Evolutionary conservation across 2,113 vertebrate species (phyloP).

Genomic region (Tinamus guttatus): DNA sequence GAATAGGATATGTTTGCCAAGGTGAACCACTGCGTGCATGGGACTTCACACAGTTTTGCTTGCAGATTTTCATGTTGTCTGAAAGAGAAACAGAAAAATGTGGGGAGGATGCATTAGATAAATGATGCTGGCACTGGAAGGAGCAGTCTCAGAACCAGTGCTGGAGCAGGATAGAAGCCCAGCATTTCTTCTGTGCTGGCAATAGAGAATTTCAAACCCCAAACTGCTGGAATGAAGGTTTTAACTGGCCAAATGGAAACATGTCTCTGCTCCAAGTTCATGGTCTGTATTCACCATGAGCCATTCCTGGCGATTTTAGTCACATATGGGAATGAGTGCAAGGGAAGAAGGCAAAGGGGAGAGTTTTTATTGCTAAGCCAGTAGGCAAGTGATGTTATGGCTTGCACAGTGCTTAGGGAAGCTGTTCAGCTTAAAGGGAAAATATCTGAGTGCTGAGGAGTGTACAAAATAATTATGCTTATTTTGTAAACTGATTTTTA

Average conservation of each 20-base stretch:
- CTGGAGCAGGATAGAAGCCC: neutral
- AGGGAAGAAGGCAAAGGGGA: neutral
- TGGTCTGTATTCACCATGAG: neutral
- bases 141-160: neutral
- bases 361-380: neutral
- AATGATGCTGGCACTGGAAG: neutral
- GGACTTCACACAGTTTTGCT: neutral
- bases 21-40: neutral
- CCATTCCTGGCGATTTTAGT: neutral
- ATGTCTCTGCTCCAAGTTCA: neutral
- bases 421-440: neutral
- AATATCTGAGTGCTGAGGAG: neutral
- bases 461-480: neutral
- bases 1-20: neutral
- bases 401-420: neutral
- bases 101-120: neutral
- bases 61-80: neutral
- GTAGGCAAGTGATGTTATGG: neutral
- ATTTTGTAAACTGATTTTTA: neutral
- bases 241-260: neutral
- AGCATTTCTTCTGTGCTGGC: neutral
- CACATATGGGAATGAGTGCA: neutral
- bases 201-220: neutral
- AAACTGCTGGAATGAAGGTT: neutral
- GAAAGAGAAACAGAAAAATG: neutral